phyloP scores from a whole-genome alignment of 2,113 vertebrate genomes.

The Calyptomena viridis region DNA sequence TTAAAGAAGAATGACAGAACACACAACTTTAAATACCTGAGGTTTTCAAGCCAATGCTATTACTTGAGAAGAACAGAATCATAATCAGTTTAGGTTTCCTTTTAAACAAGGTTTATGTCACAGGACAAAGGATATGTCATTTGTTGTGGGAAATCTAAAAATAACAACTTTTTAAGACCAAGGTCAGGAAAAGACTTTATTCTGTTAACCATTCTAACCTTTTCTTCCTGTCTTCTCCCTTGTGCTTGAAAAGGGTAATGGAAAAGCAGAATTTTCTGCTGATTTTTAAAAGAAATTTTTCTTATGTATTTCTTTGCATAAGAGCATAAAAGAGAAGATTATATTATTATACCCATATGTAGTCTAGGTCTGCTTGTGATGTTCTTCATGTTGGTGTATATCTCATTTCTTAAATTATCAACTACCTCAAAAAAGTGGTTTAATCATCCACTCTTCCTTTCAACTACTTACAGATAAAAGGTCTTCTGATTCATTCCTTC shows the following conservation, averaged over 20 bases:
- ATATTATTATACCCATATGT: not conserved
- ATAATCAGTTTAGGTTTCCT: not conserved
- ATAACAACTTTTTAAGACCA: not conserved
- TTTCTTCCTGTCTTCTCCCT: not conserved
- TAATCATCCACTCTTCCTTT: slow-evolving; percentile 19
- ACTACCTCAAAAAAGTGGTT: not conserved
- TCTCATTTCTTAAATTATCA: not conserved
- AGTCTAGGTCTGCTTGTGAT: not conserved
- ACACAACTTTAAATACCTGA: not conserved
- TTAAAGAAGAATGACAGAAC: not conserved
- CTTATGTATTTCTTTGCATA: not conserved
- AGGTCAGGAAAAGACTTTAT: not conserved
- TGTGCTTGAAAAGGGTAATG: not conserved
- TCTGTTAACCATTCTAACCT: not conserved
- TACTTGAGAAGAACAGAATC: not conserved
- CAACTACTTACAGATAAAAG: slow-evolving; percentile 43
- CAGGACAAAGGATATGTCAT: slow-evolving; percentile 10
- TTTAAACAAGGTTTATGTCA: not conserved
- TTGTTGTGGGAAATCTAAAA: slow-evolving; percentile 12
- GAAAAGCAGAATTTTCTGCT: not conserved
- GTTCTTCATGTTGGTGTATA: not conserved
- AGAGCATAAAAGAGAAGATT: not conserved
- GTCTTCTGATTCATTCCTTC: slow-evolving; percentile 6
- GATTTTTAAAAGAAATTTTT: not conserved
- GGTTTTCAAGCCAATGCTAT: not conserved